Base-by-base conservation (phyloP, 2,113 vertebrate genomes). In the Aphyosemion australe region DNA sequence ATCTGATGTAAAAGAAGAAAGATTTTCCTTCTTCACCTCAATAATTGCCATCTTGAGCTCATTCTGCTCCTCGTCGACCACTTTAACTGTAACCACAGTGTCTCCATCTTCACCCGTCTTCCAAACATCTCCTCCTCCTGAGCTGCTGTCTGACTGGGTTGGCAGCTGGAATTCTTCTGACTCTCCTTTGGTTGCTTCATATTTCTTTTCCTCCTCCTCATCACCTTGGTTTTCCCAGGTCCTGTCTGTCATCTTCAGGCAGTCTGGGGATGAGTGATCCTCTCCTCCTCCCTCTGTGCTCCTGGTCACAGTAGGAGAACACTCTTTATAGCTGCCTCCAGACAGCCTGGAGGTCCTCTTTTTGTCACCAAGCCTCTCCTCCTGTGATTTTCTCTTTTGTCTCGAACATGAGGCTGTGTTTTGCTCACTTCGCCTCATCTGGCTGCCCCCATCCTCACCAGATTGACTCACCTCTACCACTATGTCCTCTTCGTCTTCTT, bases 111-210 rank as follows among this genome's bases (percentile, higher is more conserved):
- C 72, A 53, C 79, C 80, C 47, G 64, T 64, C 1, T 74, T 65
- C 75, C 70, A 85, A 9, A 20, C 51, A 1, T 21, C 63, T 3
- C 20, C 66, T 1, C 60, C 76, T n/a, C 76, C 81, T 0, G 54
- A 83, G 58, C 90, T 85, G 71, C 84, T 80, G 0, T 98, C 95
- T 0, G 96, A 99, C 73, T 98, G 97, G 80, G 95, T 97, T 9
- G 97, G 96, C 73, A 97, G 90, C 76, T 98, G 96, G 19, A 95
- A 90, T 49, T 98, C 96, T 67, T 98, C 96, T 20, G 47, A 87
- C 49, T 7, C 94, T 21, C 76, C 81, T 37, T 75, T 84, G 12
- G 60, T 45, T n/a, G 85, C 72, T 57, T 76, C 72, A 4, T 91
- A 89, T 64, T 89, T 89, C 67, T 80, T 54, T 74, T 86, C 84